phyloP scores from a whole-genome alignment of 1,140 invertebrate species.

The Cydia fagiglandana region DNA sequence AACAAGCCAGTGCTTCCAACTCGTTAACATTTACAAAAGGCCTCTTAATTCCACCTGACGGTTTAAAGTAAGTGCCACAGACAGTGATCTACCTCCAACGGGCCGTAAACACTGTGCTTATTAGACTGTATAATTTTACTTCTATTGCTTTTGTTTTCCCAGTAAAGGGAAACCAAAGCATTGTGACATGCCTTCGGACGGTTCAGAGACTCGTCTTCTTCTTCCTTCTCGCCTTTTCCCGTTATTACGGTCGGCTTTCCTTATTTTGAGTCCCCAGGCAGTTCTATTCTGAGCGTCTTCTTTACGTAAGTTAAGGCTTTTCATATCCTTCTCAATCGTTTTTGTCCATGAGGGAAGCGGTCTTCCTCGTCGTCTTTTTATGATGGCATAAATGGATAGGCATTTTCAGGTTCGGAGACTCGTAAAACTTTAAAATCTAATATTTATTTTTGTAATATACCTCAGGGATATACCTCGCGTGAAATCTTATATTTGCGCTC shows the following conservation, averaged over 20 bases:
- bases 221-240: too few species aligned
- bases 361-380: too few species aligned
- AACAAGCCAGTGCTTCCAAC: slow-evolving; percentile 1
- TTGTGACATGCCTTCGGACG: neutral
- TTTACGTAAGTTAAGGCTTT: too few species aligned
- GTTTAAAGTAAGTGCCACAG: neutral
- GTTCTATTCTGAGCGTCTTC: too few species aligned
- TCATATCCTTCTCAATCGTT: too few species aligned
- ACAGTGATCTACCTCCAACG: neutral
- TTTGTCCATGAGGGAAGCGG: too few species aligned
- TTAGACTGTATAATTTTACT: slow-evolving; percentile 17
- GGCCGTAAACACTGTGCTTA: slow-evolving; percentile 18
- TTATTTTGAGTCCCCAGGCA: too few species aligned
- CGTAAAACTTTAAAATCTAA: neutral
- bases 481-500: neutral
- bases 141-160: slow-evolving; percentile 12
- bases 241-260: too few species aligned
- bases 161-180: neutral
- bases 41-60: neutral
- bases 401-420: neutral
- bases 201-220: neutral
- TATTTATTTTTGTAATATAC: neutral
- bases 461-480: neutral
- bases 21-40: neutral
- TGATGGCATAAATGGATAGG: too few species aligned